Evolutionary conservation across 2,797 vertebrate species (phyloP), one percentile per base, ranked within the genome.

Genomic region (Loris lydekkerianus): DNA sequence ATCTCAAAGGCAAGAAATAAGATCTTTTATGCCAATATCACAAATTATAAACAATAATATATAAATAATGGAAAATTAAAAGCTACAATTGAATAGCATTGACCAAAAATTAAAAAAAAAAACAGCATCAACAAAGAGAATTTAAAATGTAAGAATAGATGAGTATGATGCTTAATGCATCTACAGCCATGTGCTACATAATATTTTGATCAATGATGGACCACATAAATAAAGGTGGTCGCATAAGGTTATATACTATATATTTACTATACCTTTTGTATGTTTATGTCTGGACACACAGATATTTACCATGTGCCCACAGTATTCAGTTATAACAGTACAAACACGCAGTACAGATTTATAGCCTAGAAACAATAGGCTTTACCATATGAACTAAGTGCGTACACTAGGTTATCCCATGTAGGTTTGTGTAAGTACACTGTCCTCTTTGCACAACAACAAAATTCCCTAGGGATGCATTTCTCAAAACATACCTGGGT

Each of bases 41-140:
- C 14, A 43, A 46, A 10, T 85, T 85, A 58, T 6, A 84, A 78
- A 29, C 25, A 94, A 84, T 29, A 49, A n/a, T 92, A 87, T 84
- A 63, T 89, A 89, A 94, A 61, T 82, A 89, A 78, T 82, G 14
- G 56, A 85, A 80, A 95, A 86, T 72, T 89, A 53, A 94, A 86
- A 63, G 40, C 37, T 46, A 2, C 37, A 86, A 17, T 78, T 69
- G 78, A 87, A 87, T 27, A 86, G 60, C 86, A 86, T 37, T 53
- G 69, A 10, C 14, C 7, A 60, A 46, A 93, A 93, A 60, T 53
- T 31, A 92, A 72, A 94, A 31, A 87, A 75, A 53, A 84, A 14
- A 80, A 85, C 25, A 82, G 31, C 46, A 72, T 25, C n/a, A 76
- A 25, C 11, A 43, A 61, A 92, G 17, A 84, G 15, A 76, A 77